Evolutionary conservation across 2,113 vertebrate genomes (phyloP).

Genomic region (Siniperca knerii): DNA sequence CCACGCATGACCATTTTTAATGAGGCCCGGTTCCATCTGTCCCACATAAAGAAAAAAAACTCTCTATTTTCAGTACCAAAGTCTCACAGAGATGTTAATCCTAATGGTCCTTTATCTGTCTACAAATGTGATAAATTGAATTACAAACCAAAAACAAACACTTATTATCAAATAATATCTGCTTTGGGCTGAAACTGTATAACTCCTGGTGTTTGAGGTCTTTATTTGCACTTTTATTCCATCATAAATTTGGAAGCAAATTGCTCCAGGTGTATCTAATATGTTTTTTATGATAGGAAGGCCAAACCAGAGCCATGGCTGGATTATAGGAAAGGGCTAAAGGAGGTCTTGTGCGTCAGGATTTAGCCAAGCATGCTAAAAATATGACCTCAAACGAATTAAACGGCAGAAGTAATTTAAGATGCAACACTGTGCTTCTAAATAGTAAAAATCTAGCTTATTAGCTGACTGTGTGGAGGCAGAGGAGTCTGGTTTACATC

Average conservation of each 20-base stretch:
- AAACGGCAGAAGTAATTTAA: slow-evolving; percentile 19
- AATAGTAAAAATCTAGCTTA: slow-evolving; percentile 2
- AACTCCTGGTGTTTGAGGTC: slow-evolving; percentile 15
- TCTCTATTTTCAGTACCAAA: slow-evolving; percentile 22
- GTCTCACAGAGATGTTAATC: slow-evolving; percentile 36
- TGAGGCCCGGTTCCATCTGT: slow-evolving; percentile 66
- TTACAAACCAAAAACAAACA: slow-evolving; percentile 23
- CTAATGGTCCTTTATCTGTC: slow-evolving; percentile 16
- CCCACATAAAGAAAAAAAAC: slow-evolving; percentile 42
- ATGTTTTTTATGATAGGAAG: slow-evolving; percentile 10
- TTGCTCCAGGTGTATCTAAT: slow-evolving; percentile 38
- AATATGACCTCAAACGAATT: slow-evolving; percentile 35
- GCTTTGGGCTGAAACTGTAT: background rate
- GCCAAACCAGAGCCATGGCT: slow-evolving; percentile 13
- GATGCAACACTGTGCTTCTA: slow-evolving; percentile 14
- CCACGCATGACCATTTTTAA: slow-evolving; percentile 70
- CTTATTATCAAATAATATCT: slow-evolving; percentile 14
- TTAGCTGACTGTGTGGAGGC: slow-evolving; percentile 2
- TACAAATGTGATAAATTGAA: slow-evolving; percentile 28
- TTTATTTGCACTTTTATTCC: slow-evolving; percentile 28
- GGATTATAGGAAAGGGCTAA: slow-evolving; percentile 16
- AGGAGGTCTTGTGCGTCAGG: slow-evolving; percentile 11
- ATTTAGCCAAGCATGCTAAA: slow-evolving; percentile 25
- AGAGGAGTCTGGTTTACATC: slow-evolving; percentile 18
- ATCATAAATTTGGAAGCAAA: slow-evolving; percentile 20